Conservation (phyloP, 1,140 invertebrate species). For the Camponotus pennsylvanicus region DNA sequence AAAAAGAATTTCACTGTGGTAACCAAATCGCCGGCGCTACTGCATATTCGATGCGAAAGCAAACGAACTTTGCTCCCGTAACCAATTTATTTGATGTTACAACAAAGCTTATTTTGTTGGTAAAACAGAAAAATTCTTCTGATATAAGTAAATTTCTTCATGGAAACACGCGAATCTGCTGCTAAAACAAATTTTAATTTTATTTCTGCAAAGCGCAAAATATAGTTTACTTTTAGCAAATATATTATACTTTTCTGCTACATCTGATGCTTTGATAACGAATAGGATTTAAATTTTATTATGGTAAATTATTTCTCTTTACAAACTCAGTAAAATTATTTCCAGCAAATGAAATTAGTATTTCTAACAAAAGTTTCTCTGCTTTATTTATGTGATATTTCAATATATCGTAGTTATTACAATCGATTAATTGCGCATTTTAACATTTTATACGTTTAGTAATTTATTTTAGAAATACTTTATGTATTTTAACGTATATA, state of each 20-base stretch:
- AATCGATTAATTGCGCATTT: background rate
- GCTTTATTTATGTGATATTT: background rate
- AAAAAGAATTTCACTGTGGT: background rate
- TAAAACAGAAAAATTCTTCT: slow-evolving; percentile 14
- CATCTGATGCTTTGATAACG: background rate
- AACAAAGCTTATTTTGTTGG: background rate
- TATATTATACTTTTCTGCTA: background rate
- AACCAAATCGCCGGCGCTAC: background rate
- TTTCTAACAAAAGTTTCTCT: background rate
- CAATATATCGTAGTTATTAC: background rate
- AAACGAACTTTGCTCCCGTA: background rate
- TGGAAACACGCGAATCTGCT: background rate
- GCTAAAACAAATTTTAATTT: slow-evolving; percentile 11
- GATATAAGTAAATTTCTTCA: background rate
- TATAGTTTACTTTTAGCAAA: background rate
- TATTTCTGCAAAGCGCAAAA: background rate
- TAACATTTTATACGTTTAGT: background rate
- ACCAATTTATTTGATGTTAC: slow-evolving; percentile 7
- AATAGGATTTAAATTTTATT: slow-evolving; percentile 2
- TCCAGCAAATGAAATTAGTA: background rate
- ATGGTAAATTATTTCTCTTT: background rate
- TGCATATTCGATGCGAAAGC: background rate
- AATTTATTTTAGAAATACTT: background rate
- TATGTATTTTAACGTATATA: background rate
- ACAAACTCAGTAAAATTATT: background rate